phyloP scores from a whole-genome alignment of 2,797 vertebrate species.

The Halcyon smyrnensis region DNA sequence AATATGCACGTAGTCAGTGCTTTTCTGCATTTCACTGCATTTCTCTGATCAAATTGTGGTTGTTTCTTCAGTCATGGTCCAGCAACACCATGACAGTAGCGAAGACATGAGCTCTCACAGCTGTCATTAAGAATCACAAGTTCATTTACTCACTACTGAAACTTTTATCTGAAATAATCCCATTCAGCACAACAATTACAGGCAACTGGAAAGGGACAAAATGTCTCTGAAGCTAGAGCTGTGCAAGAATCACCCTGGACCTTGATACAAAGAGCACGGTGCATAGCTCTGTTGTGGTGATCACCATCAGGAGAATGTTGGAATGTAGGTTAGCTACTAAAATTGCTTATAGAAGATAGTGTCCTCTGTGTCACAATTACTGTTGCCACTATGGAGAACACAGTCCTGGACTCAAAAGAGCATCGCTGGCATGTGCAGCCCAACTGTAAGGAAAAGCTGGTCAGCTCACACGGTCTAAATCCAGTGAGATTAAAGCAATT shows the following conservation, averaged over 20 bases:
- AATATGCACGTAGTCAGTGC: background rate
- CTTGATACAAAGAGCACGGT: fast-evolving
- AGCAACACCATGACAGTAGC: slow-evolving; percentile 23
- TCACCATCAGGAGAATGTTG: background rate
- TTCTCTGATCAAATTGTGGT: background rate
- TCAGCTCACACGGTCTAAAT: background rate
- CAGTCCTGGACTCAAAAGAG: background rate
- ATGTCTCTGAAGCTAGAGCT: background rate
- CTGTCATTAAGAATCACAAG: slow-evolving; percentile 33
- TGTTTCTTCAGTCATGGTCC: slow-evolving; percentile 61
- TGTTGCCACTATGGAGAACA: background rate
- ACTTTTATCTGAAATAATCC: background rate
- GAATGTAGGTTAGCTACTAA: background rate
- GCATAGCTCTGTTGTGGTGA: background rate
- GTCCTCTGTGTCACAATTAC: background rate
- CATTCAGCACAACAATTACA: background rate
- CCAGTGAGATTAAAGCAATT: background rate
- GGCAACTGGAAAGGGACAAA: background rate
- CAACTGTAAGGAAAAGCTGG: background rate
- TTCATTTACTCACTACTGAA: slow-evolving; percentile 27
- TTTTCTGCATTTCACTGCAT: background rate
- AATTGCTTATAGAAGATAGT: background rate
- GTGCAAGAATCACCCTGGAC: background rate
- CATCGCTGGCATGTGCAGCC: background rate
- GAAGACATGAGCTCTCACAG: slow-evolving; percentile 10